Conservation (phyloP, 2,113 vertebrate species). For the Dissostichus mawsoni region DNA sequence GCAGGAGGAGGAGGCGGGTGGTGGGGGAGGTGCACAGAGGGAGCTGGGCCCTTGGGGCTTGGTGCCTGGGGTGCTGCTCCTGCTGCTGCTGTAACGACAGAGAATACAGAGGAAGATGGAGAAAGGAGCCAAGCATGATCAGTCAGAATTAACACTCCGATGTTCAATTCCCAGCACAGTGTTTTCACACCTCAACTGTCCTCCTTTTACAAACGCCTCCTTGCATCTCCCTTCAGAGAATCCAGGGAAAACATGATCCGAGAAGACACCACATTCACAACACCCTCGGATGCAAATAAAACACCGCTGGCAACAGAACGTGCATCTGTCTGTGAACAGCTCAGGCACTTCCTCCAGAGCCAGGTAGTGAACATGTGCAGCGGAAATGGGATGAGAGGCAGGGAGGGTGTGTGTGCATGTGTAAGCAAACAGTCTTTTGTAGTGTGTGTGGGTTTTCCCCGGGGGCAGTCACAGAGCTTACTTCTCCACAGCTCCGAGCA, state of each 20-base stretch:
- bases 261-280: conserved; percentile 56
- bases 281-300: conserved; percentile 64
- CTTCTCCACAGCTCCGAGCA: conserved; percentile 62
- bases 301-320: conserved; percentile 52
- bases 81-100: conserved; percentile 89
- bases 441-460: conserved; percentile 70
- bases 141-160: conserved; percentile 68
- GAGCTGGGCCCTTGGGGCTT: conserved; percentile 87
- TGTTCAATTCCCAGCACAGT: conserved; percentile 53
- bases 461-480: conserved; percentile 60
- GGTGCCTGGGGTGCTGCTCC: conserved; percentile 94
- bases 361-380: conserved; percentile 73
- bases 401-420: conserved; percentile 51
- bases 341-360: conserved; percentile 66
- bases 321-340: conserved; percentile 71
- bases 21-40: conserved; percentile 86
- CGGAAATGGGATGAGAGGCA: conserved; percentile 65
- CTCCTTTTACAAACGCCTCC: conserved; percentile 64
- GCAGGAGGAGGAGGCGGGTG: conserved; percentile 82
- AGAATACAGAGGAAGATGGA: conserved; percentile 14
- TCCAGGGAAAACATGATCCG: conserved; percentile 58
- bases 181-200: conserved; percentile 73
- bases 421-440: conserved; percentile 75
- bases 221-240: conserved; percentile 59
- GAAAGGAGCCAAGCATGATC: conserved; percentile 53